These are phyloP conservation scores for Notarius quadriscutis DNA, from an alignment of 2,113 vertebrate genomes.

Conservation along the genomic window DNA sequence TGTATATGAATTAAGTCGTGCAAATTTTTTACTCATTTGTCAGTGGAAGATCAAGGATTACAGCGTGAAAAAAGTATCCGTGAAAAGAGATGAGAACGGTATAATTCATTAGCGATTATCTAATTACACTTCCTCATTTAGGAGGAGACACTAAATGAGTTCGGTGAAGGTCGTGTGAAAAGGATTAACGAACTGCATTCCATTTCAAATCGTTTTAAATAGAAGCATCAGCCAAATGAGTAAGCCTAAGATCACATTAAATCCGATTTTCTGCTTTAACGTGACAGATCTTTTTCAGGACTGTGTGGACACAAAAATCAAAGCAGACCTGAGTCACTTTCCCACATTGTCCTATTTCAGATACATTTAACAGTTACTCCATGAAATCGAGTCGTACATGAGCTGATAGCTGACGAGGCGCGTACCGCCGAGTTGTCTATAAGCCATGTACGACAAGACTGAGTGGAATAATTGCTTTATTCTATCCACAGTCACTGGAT, in stretches of 20 bases:
- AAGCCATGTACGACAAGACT: too few relatives aligned
- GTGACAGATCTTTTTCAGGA: neutral
- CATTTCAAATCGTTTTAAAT: neutral
- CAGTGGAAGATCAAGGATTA: neutral
- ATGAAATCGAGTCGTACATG: too few relatives aligned
- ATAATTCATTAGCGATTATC: neutral
- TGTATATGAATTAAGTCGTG: neutral
- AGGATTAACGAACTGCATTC: neutral
- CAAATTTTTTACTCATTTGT: neutral
- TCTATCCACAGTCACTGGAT: too few relatives aligned
- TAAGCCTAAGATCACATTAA: neutral
- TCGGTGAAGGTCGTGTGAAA: neutral
- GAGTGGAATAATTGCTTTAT: too few relatives aligned
- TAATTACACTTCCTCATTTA: conserved; percentile 2
- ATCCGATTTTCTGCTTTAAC: neutral
- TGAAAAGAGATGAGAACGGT: neutral
- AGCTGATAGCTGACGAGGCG: too few relatives aligned
- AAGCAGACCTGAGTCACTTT: neutral
- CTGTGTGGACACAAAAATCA: neutral
- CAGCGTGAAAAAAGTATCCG: neutral
- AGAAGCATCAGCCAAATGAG: neutral
- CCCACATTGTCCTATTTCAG: neutral
- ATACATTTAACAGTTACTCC: too few relatives aligned
- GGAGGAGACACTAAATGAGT: neutral
- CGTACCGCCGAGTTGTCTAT: too few relatives aligned